These are phyloP conservation scores for Hephaestus fuliginosus DNA, from an alignment of 2,797 vertebrate species.

Conservation along the genomic window DNA sequence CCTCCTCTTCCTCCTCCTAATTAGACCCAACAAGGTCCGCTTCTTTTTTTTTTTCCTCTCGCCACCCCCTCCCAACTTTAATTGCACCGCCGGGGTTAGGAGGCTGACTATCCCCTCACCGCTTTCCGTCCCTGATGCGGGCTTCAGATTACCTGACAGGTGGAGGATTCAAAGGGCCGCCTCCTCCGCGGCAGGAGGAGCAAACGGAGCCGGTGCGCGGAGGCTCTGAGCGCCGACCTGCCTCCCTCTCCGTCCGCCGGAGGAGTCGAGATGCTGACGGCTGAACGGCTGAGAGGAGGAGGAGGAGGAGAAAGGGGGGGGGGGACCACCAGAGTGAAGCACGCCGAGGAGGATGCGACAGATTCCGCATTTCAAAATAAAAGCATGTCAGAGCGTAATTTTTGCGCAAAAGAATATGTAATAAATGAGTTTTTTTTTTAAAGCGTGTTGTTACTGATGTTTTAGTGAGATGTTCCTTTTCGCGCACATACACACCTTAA, in stretches of 20 bases:
- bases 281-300: constrained; percentile 11
- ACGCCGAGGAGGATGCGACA: background rate
- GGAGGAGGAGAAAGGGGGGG: too few species aligned
- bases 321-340: constrained; percentile 25
- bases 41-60: constrained; percentile 11
- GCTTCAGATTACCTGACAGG: constrained; percentile 64
- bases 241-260: constrained; percentile 44
- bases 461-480: background rate
- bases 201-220: background rate
- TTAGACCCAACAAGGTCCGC: constrained; percentile 48
- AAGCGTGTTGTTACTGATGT: too few species aligned
- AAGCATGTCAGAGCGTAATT: background rate
- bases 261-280: constrained; percentile 53
- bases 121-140: constrained; percentile 12
- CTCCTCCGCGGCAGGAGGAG: constrained; percentile 14
- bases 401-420: background rate
- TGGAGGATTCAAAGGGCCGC: constrained; percentile 6
- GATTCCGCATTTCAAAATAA: constrained; percentile 71
- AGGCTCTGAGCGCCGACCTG: constrained; percentile 22
- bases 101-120: constrained; percentile 10
- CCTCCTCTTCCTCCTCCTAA: constrained; percentile 38
- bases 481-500: background rate
- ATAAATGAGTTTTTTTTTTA: too few species aligned
- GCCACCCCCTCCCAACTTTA: constrained; percentile 4
- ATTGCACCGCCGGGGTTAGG: constrained; percentile 31